Evolutionary conservation across 2,113 vertebrate genomes (phyloP).

Genomic region (Apteryx mantelli): DNA sequence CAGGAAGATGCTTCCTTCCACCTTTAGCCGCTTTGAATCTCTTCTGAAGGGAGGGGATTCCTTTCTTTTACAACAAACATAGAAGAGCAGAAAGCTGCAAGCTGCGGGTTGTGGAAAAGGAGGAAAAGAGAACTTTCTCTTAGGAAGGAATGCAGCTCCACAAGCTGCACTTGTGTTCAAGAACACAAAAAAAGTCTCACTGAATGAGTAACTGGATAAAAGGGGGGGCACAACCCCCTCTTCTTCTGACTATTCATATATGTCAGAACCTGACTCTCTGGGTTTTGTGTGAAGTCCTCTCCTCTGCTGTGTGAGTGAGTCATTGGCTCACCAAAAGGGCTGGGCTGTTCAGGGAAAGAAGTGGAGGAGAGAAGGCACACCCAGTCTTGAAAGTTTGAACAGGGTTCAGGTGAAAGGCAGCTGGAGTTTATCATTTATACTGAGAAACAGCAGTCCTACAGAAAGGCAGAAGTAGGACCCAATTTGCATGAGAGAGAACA

Average conservation of each 20-base stretch:
- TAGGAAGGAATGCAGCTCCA: accelerated
- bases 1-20: not conserved
- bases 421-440: too few relatives aligned
- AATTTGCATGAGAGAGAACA: not conserved
- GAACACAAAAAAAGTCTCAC: not conserved
- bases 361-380: too few relatives aligned
- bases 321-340: not conserved
- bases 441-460: accelerated
- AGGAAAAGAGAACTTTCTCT: not conserved
- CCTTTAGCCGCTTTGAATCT: not conserved
- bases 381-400: too few relatives aligned
- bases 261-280: not conserved
- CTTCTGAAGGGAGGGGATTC: not conserved
- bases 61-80: not conserved
- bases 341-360: accelerated
- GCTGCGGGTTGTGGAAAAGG: not conserved
- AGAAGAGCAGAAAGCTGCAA: not conserved
- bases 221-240: accelerated
- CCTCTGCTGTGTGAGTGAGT: accelerated
- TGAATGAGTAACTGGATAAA: accelerated
- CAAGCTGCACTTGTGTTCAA: not conserved
- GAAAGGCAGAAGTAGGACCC: not conserved
- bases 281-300: not conserved
- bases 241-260: accelerated
- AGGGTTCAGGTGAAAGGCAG: accelerated